These are phyloP conservation scores for Falco peregrinus DNA, from an alignment of 2,797 vertebrate species.

Conservation along the genomic window DNA sequence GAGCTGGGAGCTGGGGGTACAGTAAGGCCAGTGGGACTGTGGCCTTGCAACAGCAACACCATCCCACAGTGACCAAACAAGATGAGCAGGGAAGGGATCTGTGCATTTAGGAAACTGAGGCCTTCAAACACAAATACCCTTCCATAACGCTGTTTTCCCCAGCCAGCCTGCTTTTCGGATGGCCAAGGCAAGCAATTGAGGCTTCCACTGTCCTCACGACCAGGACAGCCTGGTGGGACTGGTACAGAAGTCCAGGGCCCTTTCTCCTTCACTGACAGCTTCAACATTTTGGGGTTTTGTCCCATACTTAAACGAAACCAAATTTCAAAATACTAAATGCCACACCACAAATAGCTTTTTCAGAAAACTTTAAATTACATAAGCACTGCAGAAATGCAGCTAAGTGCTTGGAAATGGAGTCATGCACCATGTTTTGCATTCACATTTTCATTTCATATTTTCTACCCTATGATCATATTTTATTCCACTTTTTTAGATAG, in stretches of 20 bases:
- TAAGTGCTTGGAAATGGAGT: not conserved
- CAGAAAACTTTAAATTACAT: not conserved
- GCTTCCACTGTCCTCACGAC: not conserved
- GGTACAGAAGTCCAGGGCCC: not conserved
- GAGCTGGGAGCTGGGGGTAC: not conserved
- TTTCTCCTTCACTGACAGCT: not conserved
- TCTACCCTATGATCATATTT: not conserved
- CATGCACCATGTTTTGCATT: not conserved
- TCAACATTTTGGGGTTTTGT: not conserved
- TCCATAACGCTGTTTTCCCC: not conserved
- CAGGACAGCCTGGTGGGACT: not conserved
- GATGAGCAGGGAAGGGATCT: not conserved
- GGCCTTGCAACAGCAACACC: not conserved
- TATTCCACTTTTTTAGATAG: not conserved
- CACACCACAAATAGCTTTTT: not conserved
- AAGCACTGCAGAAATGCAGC: not conserved
- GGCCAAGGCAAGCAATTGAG: accelerated
- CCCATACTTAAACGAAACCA: not conserved
- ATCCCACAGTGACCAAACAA: not conserved
- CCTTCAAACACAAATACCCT: not conserved
- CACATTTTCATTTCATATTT: not conserved
- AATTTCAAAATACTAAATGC: not conserved
- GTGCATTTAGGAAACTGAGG: not conserved
- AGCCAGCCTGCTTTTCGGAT: not conserved
- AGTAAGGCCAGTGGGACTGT: not conserved